Evolutionary conservation across 2,888 invertebrate species (phyloP), one percentile per base, ranked within the genome.

Genomic region (Chloromyia formosa): DNA sequence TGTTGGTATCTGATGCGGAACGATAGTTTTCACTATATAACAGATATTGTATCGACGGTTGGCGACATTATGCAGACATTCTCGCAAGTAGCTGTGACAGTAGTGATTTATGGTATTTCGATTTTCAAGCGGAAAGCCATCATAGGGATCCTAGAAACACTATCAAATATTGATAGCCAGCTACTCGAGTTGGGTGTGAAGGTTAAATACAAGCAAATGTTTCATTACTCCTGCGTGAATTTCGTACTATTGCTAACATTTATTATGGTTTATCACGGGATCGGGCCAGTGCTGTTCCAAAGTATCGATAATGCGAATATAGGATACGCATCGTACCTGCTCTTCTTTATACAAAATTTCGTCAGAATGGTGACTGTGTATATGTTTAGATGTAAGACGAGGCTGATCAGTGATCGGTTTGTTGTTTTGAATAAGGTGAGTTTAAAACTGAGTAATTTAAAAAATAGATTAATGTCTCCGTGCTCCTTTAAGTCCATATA

Each of bases 1-100:
- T 58, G 54, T 35, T 71, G 58, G 56, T 56, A 40, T n/a, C 56
- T 10, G 0, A 56, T 27, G 23, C 49, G 20, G 1, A 22, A 22
- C 45, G 66, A 66, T n/a, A 14, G 45, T 35, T 84, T 85, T 75
- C 85, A 85, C 75, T 84, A 84, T 62, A 82, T 83, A 74, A 84
- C 84, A 1, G 83, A 82, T 64, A 83, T 85, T 1, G 66, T 66
- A 2, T 84, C 85, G 1, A 81, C 82, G 1, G 56, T 85, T 76
- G 83, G 84, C 64, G 85, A 84, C 75, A 79, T 80, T 16, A 81
- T 83, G 0, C 79, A 85, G 1, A 79, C 82, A 20, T 64, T 73
- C 10, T 74, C 58, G 16, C 72, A 74, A 35, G 69, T 72, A 12
- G 68, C 74, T n/a, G 75, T 73, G 10, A 69, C 75, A n/a, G 16